Base-by-base conservation (phyloP, 2,888 invertebrate genomes). In the Netelia inedita region DNA sequence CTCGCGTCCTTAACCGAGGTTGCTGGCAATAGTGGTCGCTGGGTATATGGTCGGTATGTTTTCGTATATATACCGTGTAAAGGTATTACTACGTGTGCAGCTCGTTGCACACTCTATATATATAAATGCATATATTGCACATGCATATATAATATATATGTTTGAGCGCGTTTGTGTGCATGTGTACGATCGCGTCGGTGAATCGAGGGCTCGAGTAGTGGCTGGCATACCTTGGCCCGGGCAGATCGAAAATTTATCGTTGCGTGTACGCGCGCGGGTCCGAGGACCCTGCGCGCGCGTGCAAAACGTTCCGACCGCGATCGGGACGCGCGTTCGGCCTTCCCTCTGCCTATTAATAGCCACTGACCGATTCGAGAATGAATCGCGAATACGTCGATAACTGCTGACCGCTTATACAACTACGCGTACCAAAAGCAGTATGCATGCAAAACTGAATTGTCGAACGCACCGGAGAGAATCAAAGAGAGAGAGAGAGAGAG, bases 301-400 rank as follows among this genome's bases (percentile, higher is more conserved):
- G 59, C 14, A 35, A 19, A 76, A 69, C 68, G 75, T 71, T 71
- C 28, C 63, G 66, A 50, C 41, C 57, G 55, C 63, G 61, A 55
- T 41, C 59, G 65, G 61, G 41, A 35, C 59, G 65, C 19, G 43
- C 55, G 61, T 61, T 69, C 46, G 21, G 2, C 43, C 63, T 6
- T n/a, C 43, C 72, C 55, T 57, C 66, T 61, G 28, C 35, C 78
- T 78, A 78, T 82, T 78, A 82, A 82, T 82, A 82, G 82, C 19
- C 65, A 68, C 76, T 68, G 76, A 72, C 78, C 82, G 82, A 78
- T 66, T 68, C 59, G 72, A 72, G 82, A 78, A 82, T 68, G 82
- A 76, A 82, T 82, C 72, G 76, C 59, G 71, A 59, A 82, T 78
- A 59, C 78, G 78, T 72, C 82, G 82, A 82, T 82, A 82, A 82